Percentiles rank a stretch among this genome's conserved stretches.
phyloP scores from a whole-genome alignment of 2,797 vertebrate species.

The Zalophus californianus region DNA sequence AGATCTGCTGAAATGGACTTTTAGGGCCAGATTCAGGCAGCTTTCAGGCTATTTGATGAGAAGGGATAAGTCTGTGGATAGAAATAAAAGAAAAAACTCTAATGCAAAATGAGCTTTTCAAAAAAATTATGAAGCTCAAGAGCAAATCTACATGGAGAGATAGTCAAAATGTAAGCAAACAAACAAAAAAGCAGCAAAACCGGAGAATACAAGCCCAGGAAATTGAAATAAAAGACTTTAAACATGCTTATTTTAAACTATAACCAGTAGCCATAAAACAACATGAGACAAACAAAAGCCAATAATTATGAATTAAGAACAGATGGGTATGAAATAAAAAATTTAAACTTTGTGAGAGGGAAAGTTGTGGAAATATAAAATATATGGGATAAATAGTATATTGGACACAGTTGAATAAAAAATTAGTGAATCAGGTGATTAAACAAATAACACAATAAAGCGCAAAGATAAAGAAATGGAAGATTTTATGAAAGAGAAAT shows the following conservation, averaged over 20 bases:
- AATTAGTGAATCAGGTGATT: background rate
- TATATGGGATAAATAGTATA: background rate
- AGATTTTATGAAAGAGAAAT: slow-evolving; percentile 23
- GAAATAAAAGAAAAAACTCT: background rate
- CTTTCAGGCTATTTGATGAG: slow-evolving; percentile 26
- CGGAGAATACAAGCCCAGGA: background rate
- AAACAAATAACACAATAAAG: slow-evolving; percentile 11
- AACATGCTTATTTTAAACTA: slow-evolving; percentile 40
- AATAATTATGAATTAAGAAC: slow-evolving; percentile 40
- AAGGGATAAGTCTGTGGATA: background rate
- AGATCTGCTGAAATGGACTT: background rate
- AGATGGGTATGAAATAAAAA: background rate
- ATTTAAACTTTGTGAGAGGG: background rate
- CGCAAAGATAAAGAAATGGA: background rate
- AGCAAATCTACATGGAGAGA: background rate
- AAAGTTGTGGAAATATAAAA: background rate
- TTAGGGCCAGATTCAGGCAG: slow-evolving; percentile 3
- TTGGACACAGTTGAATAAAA: slow-evolving; percentile 16
- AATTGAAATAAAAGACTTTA: slow-evolving; percentile 45
- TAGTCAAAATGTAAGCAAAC: background rate
- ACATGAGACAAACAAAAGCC: background rate
- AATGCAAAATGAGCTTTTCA: slow-evolving; percentile 21
- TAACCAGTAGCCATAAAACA: slow-evolving; percentile 14
- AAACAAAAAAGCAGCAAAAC: slow-evolving; percentile 6
- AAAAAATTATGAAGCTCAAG: background rate